Base-by-base conservation (phyloP, 2,797 vertebrate genomes). In the Valencia hispanica region DNA sequence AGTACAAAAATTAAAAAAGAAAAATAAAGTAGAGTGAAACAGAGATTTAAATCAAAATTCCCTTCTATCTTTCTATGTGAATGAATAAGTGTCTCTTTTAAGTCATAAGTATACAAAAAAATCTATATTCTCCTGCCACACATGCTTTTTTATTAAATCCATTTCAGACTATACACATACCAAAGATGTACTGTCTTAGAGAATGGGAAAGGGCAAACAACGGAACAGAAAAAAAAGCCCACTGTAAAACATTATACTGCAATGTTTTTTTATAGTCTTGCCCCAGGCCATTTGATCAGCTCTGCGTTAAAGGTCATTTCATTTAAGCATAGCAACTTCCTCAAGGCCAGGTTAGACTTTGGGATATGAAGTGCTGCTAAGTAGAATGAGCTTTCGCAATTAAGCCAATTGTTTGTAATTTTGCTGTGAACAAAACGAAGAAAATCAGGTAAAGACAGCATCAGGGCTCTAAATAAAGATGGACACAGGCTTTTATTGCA, bases 221-320 rank as follows among this genome's bases (percentile, higher is more conserved):
- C 86, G 78, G 80, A 88, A 34, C 63, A 82, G 80, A 81, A 87
- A 90, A 85, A n/a, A 86, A 88, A 80, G 82, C 63, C 87, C 83
- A 91, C 79, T 90, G 90, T 92, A 92, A 91, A 93, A 92, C 88
- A 92, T 91, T 91, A 86, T 79, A 80, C 84, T 81, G 87, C 91
- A 85, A 80, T 88, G 91, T 91, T 92, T 89, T 92, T 90, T 92
- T 87, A 92, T 85, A 86, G 88, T 79, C 80, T 85, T 80, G 87
- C 92, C 89, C 80, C 81, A 75, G 90, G 93, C 92, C 86, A 91
- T 93, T 92, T 93, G 92, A 93, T 93, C 92, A 89, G 87, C 90
- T 92, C 85, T 79, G 87, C 86, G 63, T 91, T 93, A 93, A 95
- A 94, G 93, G 93, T 95, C 91, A 90, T 94, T 93, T 91, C 90